Evolutionary conservation across 2,888 invertebrate species (phyloP), one percentile per base, ranked within the genome.

Genomic region (Hemithea aestivaria): DNA sequence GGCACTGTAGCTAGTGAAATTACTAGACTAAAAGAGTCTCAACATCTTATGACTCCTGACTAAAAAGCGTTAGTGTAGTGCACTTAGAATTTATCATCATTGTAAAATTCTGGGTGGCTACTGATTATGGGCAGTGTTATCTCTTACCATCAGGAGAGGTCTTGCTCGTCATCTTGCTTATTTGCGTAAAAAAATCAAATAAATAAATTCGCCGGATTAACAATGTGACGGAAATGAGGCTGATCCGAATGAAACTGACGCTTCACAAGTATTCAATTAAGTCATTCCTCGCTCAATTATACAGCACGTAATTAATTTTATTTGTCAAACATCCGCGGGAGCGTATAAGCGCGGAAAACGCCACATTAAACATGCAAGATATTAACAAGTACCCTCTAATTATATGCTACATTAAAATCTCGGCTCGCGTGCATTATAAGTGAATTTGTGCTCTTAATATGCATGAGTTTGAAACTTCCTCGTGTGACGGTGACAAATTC

Each of bases 401-500:
- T 68, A 66, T 72, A 70, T 63, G 48, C 46, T 53, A 56, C 61
- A 67, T 70, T 72, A 73, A 66, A 66, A 72, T 63, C 56, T 48
- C 64, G 62, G 58, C 44, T 50, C 45, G 56, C 58, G 62, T 66
- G 64, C 67, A 73, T 78, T 74, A 76, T 78, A 83, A 83, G 74
- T 80, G 79, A 81, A 83, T 82, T 48, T 80, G 80, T 71, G 65
- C 59, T 50, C 61, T 81, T 66, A 80, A 78, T 83, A 85, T 84
- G 80, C 83, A 85, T 80, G 72, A 78, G 66, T 44, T 55, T 49
- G 58, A 62, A 80, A 80, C 73, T 83, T 79, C 61, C 46, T 50
- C 56, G 65, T 73, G 73, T 39, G 48, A 45, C 48, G 70, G 71
- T 75, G 76, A 79, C 70, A 67, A 80, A 74, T 77, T 71, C 65